phyloP scores from a whole-genome alignment of 2,888 invertebrate genomes.

The Nemapogon koenigi region DNA sequence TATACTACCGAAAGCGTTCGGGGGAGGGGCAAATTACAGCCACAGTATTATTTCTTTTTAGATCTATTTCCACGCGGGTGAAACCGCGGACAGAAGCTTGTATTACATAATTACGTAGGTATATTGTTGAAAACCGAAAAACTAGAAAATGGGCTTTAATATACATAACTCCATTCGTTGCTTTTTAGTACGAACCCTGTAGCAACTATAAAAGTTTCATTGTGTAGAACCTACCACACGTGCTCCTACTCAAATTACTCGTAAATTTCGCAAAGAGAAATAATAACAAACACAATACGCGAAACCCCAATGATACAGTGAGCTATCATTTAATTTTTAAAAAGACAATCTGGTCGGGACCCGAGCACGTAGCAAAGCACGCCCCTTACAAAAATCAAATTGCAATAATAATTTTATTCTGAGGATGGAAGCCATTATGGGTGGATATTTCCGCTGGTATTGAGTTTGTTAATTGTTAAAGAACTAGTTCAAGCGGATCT shows the following conservation, averaged over 20 bases:
- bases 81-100: too few relatives aligned
- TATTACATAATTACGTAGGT: too few relatives aligned
- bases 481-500: slow-evolving; percentile 24
- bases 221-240: too few relatives aligned
- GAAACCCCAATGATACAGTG: slow-evolving; percentile 23
- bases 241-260: slow-evolving; percentile 46
- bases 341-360: slow-evolving; percentile 54
- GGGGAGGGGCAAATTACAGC: too few relatives aligned
- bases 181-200: too few relatives aligned
- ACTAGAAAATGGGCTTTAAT: too few relatives aligned
- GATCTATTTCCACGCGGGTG: too few relatives aligned
- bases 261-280: slow-evolving; percentile 37
- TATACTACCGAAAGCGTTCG: too few relatives aligned
- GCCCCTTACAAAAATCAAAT: slow-evolving; percentile 41
- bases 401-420: slow-evolving; percentile 52
- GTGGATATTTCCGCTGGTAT: slow-evolving; percentile 45
- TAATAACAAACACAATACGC: slow-evolving; percentile 36
- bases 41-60: too few relatives aligned
- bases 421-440: slow-evolving; percentile 49
- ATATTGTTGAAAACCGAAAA: too few relatives aligned
- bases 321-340: slow-evolving; percentile 45
- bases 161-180: too few relatives aligned
- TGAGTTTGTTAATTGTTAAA: slow-evolving; percentile 36
- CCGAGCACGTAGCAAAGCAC: slow-evolving; percentile 17
- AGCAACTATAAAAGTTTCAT: too few relatives aligned